These are phyloP conservation scores for Molothrus ater DNA, from an alignment of 2,797 vertebrate genomes.

Conservation along the genomic window DNA sequence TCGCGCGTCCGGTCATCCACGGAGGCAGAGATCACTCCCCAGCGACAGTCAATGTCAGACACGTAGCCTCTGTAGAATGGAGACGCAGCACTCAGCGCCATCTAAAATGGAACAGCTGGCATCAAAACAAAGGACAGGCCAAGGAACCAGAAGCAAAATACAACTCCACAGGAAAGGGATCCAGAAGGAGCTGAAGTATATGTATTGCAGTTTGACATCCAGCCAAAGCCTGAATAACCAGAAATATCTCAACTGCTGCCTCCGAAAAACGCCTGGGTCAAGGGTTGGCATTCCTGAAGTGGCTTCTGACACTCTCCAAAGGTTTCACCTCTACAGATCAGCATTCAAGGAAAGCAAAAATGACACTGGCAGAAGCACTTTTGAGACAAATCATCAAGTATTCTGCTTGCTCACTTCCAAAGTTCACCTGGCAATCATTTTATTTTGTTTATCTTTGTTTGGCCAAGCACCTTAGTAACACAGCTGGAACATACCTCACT, in stretches of 20 bases:
- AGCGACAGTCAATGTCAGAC: slow-evolving; percentile 96
- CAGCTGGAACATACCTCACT: neutral
- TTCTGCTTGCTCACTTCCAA: fast-evolving
- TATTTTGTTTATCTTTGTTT: neutral
- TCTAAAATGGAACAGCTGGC: slow-evolving; percentile 75
- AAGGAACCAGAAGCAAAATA: neutral
- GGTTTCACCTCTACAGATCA: neutral
- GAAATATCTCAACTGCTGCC: neutral
- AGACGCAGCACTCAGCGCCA: slow-evolving; percentile 96
- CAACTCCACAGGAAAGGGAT: neutral
- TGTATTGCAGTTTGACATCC: neutral
- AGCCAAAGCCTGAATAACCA: neutral
- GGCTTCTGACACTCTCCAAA: neutral
- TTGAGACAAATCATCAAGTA: neutral
- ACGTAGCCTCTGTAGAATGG: slow-evolving; percentile 96
- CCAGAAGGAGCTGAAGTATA: neutral
- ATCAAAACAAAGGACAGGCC: neutral
- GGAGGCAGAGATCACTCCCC: slow-evolving; percentile 97
- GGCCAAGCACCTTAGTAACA: neutral
- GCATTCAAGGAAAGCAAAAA: neutral
- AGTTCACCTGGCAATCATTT: neutral
- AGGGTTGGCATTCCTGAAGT: neutral
- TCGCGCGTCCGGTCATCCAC: slow-evolving; percentile 95
- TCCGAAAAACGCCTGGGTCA: neutral
- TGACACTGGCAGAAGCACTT: neutral